Conservation (phyloP, 2,113 vertebrate genomes). For the Ciconia boyciana region DNA sequence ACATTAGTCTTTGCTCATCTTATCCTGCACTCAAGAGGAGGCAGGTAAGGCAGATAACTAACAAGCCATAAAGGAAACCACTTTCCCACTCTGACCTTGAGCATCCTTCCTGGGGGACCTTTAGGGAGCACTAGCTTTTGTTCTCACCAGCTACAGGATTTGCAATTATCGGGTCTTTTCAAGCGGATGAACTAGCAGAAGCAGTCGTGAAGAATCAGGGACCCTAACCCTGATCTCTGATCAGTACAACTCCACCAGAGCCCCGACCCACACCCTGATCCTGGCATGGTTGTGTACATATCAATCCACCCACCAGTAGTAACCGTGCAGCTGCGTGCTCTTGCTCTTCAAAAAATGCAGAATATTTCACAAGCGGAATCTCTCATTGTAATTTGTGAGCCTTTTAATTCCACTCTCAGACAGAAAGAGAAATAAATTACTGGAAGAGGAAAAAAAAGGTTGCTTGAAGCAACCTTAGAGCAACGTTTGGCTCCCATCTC, state of each 20-base stretch:
- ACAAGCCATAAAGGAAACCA: not conserved
- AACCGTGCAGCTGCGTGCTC: not conserved
- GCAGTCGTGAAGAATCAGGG: accelerated
- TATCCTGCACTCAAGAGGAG: not conserved
- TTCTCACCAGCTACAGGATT: not conserved
- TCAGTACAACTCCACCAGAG: not conserved
- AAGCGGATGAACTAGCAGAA: not conserved
- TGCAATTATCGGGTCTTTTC: not conserved
- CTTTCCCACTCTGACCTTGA: not conserved
- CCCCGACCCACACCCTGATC: not conserved
- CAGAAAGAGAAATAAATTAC: not conserved
- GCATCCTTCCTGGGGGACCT: not conserved
- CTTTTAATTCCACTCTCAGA: not conserved
- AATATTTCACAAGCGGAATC: not conserved
- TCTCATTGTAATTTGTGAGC: not conserved
- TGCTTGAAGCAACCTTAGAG: not conserved
- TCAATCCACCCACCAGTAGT: not conserved
- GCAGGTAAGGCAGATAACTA: not conserved
- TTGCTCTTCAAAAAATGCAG: not conserved
- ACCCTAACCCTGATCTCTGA: not conserved
- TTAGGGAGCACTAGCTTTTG: not conserved
- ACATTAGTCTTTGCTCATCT: not conserved
- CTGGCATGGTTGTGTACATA: accelerated
- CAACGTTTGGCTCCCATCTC: not conserved
- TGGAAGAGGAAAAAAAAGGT: not conserved